Evolutionary conservation across 2,888 invertebrate genomes (phyloP).

Genomic region (Bombyx huttoni): DNA sequence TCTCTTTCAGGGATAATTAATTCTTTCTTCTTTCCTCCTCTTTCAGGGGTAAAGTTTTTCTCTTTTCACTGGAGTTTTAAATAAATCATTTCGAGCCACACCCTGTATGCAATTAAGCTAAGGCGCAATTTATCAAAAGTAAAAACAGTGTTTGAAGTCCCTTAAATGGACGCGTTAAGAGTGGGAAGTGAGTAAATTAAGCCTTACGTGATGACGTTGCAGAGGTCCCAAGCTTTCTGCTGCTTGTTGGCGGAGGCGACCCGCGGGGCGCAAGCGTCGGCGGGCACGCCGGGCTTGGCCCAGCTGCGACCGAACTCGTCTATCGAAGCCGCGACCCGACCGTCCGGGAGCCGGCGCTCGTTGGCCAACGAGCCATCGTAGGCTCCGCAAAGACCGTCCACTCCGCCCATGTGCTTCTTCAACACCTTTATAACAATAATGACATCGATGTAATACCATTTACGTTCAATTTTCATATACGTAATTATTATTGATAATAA

Average conservation of each 20-base stretch:
- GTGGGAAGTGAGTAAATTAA: too few species aligned
- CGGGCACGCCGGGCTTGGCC: slow-evolving; percentile 70
- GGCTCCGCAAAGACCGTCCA: slow-evolving; percentile 86
- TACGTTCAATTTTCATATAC: neutral
- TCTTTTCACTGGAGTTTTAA: too few species aligned
- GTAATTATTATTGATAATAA: too few species aligned
- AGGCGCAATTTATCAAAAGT: too few species aligned
- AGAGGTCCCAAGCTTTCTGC: slow-evolving; percentile 77
- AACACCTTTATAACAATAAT: slow-evolving; percentile 43
- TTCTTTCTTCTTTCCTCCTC: too few species aligned
- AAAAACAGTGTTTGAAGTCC: too few species aligned
- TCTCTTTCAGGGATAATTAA: too few species aligned
- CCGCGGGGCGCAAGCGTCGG: slow-evolving; percentile 70
- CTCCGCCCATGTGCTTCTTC: slow-evolving; percentile 71
- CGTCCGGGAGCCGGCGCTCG: slow-evolving; percentile 81
- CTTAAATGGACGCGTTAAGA: too few species aligned
- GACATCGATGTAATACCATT: neutral
- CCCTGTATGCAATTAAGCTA: too few species aligned
- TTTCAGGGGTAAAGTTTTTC: too few species aligned
- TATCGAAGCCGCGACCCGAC: slow-evolving; percentile 72
- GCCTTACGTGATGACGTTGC: slow-evolving; percentile 76
- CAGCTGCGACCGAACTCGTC: slow-evolving; percentile 84
- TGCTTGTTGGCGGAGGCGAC: slow-evolving; percentile 75
- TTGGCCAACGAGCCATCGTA: slow-evolving; percentile 77
- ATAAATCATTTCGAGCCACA: too few species aligned